phyloP scores from a whole-genome alignment of 2,888 invertebrate genomes.

The Urechis unicinctus region DNA sequence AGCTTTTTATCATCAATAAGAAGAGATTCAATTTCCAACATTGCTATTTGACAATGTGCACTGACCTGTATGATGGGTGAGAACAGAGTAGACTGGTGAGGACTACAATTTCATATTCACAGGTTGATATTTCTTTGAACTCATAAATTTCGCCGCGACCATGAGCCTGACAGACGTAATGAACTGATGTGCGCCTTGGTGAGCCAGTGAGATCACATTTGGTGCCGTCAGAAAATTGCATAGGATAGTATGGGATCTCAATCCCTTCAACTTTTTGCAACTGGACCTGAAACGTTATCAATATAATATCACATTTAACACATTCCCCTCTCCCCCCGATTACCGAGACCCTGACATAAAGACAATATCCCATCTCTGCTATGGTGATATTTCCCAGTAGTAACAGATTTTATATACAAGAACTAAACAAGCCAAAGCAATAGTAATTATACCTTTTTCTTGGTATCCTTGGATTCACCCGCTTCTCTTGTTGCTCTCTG shows the following conservation, averaged over 20 bases:
- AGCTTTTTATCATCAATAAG: too few species aligned
- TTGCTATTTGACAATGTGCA: neutral
- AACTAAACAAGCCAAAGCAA: too few species aligned
- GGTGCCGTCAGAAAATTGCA: constrained; percentile 78
- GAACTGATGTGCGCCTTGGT: constrained; percentile 63
- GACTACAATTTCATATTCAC: constrained; percentile 88
- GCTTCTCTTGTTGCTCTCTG: too few species aligned
- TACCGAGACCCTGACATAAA: too few species aligned
- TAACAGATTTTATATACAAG: too few species aligned
- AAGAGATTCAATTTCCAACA: too few species aligned
- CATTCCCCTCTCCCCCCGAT: too few species aligned
- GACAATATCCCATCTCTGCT: too few species aligned
- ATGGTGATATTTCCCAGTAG: too few species aligned
- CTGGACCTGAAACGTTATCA: constrained; percentile 3
- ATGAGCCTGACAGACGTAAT: constrained; percentile 79
- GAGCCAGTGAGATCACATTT: constrained; percentile 83
- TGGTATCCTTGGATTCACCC: too few species aligned
- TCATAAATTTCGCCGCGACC: constrained; percentile 88
- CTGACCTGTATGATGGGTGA: constrained; percentile 68
- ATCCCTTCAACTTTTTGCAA: constrained; percentile 70
- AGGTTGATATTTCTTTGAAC: constrained; percentile 85
- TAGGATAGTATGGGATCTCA: constrained; percentile 72
- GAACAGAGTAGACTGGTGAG: constrained; percentile 78
- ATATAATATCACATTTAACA: too few species aligned
- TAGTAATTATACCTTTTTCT: too few species aligned